phyloP scores from a whole-genome alignment of 2,888 invertebrate genomes.

The Sinodicranocentrus sp. region DNA sequence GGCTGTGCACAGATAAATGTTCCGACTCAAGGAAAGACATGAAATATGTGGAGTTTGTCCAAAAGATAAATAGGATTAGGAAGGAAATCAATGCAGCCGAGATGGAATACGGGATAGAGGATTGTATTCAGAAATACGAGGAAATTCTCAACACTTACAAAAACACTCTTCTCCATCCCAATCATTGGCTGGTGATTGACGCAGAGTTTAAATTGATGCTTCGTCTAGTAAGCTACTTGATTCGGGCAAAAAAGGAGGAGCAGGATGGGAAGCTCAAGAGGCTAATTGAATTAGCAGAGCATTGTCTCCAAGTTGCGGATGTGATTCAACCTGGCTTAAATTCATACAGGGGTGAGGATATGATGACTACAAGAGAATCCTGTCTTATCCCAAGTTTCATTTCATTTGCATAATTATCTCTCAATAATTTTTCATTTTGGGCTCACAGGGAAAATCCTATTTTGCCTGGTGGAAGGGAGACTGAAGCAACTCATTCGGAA shows the following conservation, averaged over 20 bases:
- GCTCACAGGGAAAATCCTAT: constrained; percentile 71
- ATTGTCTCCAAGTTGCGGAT: constrained; percentile 72
- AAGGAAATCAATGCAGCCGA: constrained; percentile 62
- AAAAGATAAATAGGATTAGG: constrained; percentile 62
- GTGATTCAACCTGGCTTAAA: constrained; percentile 73
- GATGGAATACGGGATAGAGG: constrained; percentile 45
- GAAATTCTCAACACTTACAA: constrained; percentile 68
- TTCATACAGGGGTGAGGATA: constrained; percentile 72
- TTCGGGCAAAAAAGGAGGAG: constrained; percentile 59
- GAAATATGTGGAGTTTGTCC: constrained; percentile 52
- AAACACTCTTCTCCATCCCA: constrained; percentile 65
- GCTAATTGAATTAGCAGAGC: constrained; percentile 69
- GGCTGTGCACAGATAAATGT: constrained; percentile 58
- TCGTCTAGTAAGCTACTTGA: constrained; percentile 67
- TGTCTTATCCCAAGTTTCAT: too few relatives aligned
- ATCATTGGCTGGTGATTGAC: constrained; percentile 75
- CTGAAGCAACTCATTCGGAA: constrained; percentile 62
- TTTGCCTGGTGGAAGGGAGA: constrained; percentile 72
- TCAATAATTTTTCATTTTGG: constrained; percentile 29
- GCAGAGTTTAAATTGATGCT: constrained; percentile 70
- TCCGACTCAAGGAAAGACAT: neutral
- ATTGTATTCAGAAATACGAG: constrained; percentile 65
- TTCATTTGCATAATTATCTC: neutral
- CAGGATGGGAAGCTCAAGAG: constrained; percentile 56
- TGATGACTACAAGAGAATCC: neutral